Evolutionary conservation across 2,113 vertebrate species (phyloP), one percentile per base, ranked within the genome.

Genomic region (Neotoma lepida): DNA sequence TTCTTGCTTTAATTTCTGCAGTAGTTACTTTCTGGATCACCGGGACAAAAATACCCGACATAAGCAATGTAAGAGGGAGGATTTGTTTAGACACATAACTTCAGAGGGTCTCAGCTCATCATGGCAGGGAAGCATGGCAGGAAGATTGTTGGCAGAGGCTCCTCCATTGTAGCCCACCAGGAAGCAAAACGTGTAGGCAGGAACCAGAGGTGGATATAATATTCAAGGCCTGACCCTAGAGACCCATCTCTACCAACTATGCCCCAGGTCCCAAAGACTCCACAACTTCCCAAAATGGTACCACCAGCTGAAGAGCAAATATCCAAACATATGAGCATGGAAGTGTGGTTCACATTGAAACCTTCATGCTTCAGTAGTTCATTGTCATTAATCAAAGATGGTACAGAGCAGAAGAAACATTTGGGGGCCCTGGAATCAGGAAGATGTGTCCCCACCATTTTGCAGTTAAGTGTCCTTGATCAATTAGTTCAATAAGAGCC

Each of bases 351-450:
- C 41, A 24, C 9, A 6, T 0, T 44, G 39, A 46, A 46, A 10
- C 61, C 39, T 30, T 22, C 74, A 61, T 86, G 78, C 26, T 85
- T 91, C 61, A 93, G 20, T 54, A 51, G 51, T 76, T 70, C 17
- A 26, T 51, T 85, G 51, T 94, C 70, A 91, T 93, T 94, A 87
- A 91, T 22, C 49, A 93, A n/a, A 89, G 20, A 54, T 14, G 73
- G 41, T 14, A 6, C 26, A 95, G 54, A 74, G 2, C 68, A 95
- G 33, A 86, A 80, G 13, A 87, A 71, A 85, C 22, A 90, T 46
- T 56, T 33, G 61, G 12, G 15, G 46, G 24, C 41, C 82, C 49
- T 89, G 49, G 35, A 94, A 81, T 86, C 33, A 80, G 35, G 35
- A 87, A 91, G 22, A 89, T n/a, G 54, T 63, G 14, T 30, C 35